These are phyloP conservation scores for Nerophis lumbriciformis DNA, from an alignment of 2,113 vertebrate species.

Conservation along the genomic window DNA sequence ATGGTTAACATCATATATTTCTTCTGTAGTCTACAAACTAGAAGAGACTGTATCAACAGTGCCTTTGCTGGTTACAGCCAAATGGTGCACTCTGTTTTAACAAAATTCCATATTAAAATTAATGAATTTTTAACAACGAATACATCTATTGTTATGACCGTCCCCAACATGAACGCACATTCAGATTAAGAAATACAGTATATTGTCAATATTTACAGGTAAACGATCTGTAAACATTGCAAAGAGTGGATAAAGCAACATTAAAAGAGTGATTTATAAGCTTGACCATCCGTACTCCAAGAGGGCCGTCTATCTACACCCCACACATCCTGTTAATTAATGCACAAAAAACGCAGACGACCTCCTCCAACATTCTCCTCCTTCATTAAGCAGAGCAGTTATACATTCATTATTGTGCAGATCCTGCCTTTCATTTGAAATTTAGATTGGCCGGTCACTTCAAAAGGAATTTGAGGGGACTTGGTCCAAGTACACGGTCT, in stretches of 20 bases:
- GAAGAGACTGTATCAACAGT: no score
- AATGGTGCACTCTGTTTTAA: no score
- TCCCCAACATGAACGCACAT: no score
- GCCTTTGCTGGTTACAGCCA: no score
- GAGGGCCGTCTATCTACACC: slow-evolving; percentile 53
- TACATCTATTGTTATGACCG: no score
- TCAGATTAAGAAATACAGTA: no score
- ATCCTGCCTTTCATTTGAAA: slow-evolving; percentile 88
- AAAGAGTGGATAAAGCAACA: slow-evolving; percentile 50
- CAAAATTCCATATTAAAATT: no score
- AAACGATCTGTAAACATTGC: neutral
- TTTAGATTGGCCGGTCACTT: slow-evolving; percentile 92
- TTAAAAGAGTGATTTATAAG: slow-evolving; percentile 63
- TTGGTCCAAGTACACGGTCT: slow-evolving; percentile 76
- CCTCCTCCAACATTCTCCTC: slow-evolving; percentile 68
- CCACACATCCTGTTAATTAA: slow-evolving; percentile 68
- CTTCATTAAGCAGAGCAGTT: slow-evolving; percentile 75
- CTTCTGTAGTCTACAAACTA: no score
- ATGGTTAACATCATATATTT: no score
- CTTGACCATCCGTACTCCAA: slow-evolving; percentile 45
- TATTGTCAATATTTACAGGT: neutral
- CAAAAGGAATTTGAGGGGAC: slow-evolving; percentile 87
- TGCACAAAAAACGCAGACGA: slow-evolving; percentile 68
- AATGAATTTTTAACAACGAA: no score
- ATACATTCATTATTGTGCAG: slow-evolving; percentile 87